Conservation (phyloP, 2,888 invertebrate species). For the Eristalis pertinax region DNA sequence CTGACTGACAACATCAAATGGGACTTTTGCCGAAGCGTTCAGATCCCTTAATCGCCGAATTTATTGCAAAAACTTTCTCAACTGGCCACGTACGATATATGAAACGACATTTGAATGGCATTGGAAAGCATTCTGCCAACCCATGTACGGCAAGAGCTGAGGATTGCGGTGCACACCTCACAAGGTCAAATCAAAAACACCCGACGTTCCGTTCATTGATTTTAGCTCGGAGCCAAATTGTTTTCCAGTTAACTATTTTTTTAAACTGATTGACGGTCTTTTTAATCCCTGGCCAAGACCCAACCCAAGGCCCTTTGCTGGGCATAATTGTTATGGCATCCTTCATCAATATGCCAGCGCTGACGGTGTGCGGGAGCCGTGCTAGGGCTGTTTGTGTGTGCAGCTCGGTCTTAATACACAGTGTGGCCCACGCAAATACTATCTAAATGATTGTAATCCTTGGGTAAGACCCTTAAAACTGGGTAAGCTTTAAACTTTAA, state of each 20-base stretch:
- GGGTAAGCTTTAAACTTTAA: constrained; percentile 73
- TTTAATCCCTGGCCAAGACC: constrained; percentile 5
- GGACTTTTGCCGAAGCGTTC: constrained; percentile 5
- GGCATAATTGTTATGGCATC: constrained; percentile 31
- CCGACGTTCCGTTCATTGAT: constrained; percentile 4
- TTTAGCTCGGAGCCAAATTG: background rate
- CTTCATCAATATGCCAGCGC: constrained; percentile 4
- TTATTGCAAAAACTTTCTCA: constrained; percentile 20
- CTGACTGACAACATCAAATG: background rate
- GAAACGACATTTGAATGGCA: background rate
- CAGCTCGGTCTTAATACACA: background rate
- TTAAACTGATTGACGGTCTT: constrained; percentile 13
- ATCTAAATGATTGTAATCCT: constrained; percentile 70
- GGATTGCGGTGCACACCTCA: background rate
- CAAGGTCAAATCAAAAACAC: constrained; percentile 14
- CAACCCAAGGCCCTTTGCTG: constrained; percentile 28
- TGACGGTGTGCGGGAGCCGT: background rate
- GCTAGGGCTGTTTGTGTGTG: background rate
- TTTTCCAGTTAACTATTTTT: constrained; percentile 14
- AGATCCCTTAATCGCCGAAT: constrained; percentile 21
- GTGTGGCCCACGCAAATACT: constrained; percentile 27
- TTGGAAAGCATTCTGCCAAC: background rate
- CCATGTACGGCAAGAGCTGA: too few species aligned
- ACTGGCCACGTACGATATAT: background rate
- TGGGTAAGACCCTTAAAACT: constrained; percentile 68